Evolutionary conservation across 2,113 vertebrate species (phyloP), one percentile per base, ranked within the genome.

Genomic region (Aldabrachelys gigantea): DNA sequence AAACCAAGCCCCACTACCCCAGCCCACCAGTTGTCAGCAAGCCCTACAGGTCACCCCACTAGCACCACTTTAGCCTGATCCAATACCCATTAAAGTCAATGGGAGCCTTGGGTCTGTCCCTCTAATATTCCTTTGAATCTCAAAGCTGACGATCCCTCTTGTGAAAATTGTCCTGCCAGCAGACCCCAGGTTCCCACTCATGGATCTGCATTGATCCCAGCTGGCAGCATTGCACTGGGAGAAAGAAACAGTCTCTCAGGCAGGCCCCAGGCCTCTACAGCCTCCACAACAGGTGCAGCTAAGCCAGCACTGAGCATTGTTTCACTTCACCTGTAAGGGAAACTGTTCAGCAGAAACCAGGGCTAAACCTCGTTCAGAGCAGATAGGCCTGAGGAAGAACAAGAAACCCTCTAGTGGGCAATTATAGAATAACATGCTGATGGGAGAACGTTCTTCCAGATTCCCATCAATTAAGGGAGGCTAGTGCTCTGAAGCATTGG

Each of bases 381-480:
- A 11, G 2, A 21, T 7, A 16, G 3, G 16, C 2, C 3, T 13
- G 82, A 53, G 10, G 24, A 91, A 92, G 93, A 83, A 38, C 88
- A 87, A 87, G 84, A 31, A 49, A 44, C 90, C 94, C 94, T 96
- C 96, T 87, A 75, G 88, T 47, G 93, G 93, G 59, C 54, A 92
- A 13, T 11, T n/a, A 2, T 8, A 54, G 83, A 88, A 92, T 88
- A 27, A 0, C 41, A 4, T 7, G 24, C 22, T 27, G 22, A 41
- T 9, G 0, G 2, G 84, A 44, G 31, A 82, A 14, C 47, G 82
- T 21, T 4, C 3, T 3, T 2, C 31, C 14, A 84, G 22, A 35
- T 9, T 6, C 44, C 75, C 81, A 47, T 6, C 0, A 27, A 12
- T 76, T 25, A 76, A 41, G 41, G 65, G 35, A 38, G 65, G 0